phyloP scores from a whole-genome alignment of 2,113 vertebrate species.

The Stomatorhinus ivindoensis region DNA sequence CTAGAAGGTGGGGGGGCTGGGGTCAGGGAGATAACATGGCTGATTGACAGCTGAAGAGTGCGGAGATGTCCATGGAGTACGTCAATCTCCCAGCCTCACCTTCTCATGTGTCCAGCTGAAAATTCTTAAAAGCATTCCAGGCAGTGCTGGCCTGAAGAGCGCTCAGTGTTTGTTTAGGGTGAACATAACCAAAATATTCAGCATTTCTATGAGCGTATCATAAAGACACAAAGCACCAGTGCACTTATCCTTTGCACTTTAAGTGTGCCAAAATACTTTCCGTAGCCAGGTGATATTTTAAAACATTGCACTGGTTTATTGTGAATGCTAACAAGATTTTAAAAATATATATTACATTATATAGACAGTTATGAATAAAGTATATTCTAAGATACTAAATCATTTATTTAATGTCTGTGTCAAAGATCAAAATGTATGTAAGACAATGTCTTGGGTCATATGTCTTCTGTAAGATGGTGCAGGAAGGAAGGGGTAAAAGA shows the following conservation, averaged over 20 bases:
- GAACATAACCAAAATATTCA: not conserved
- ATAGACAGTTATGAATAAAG: not conserved
- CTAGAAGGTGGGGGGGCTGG: not conserved
- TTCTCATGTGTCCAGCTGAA: slow-evolving; percentile 19
- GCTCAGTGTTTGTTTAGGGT: slow-evolving; percentile 13
- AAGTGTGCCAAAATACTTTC: not conserved
- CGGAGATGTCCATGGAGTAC: not conserved
- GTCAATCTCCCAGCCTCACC: not conserved
- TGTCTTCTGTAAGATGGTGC: not conserved
- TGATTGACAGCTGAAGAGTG: slow-evolving; percentile 8
- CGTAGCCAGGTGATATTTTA: not conserved
- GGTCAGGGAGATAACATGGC: not conserved
- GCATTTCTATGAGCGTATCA: not conserved
- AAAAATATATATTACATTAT: not conserved
- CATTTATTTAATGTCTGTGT: not conserved
- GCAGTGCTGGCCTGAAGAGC: not conserved
- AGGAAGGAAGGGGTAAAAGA: not conserved
- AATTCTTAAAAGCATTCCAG: slow-evolving; percentile 21
- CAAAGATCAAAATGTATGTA: not conserved
- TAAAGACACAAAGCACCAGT: not conserved
- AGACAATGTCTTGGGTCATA: not conserved
- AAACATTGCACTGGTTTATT: not conserved
- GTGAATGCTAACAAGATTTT: not conserved
- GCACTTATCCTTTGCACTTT: not conserved
- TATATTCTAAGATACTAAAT: not conserved